Evolutionary conservation across 1,140 invertebrate species (phyloP), one percentile per base, ranked within the genome.

Genomic region (Lepidurus apus): DNA sequence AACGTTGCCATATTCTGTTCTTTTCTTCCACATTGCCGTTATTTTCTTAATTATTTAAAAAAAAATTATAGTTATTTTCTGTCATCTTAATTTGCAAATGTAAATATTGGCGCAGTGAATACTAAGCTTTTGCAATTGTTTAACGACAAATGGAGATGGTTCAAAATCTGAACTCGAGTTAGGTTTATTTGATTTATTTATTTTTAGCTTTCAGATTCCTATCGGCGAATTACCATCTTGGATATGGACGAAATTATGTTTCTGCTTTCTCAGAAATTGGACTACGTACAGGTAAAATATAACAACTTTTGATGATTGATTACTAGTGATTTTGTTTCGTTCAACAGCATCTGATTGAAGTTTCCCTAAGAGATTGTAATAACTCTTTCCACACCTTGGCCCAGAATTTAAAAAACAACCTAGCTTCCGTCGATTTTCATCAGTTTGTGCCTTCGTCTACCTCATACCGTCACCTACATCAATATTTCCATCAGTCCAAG

Each of bases 191-290:
- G n/a, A 21, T 13, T 13, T 7, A 13, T n/a, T 65, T 65, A 65
- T 65, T 65, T 65, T 65, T 65, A 65, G 53, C 53, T 21, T 65
- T 65, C 53, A 21, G 53, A 65, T 65, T 21, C 21, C 53, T 13
- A 65, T n/a, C 17, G 53, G 53, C 53, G 34, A 34, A 65, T 65
- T 21, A 65, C 53, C 21, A 65, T 65, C n/a, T 65, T 65, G 53
- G 53, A 65, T 17, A 21, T 76, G 42, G 75, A 76, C 45, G 75
- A 76, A 76, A 47, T 76, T n/a, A 9, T 42, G 24, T 76, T 76
- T 76, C 34, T 44, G 7, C 26, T 76, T 10, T 76, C 75, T 21
- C 75, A 76, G n/a, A 76, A 47, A 11, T 42, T 76, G 75, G 75
- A 76, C 0, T 43, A 76, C 42, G 11, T 76, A 11, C 75, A 76